phyloP scores from a whole-genome alignment of 1,140 invertebrate genomes.

The Ceratoteleas bidentatus region DNA sequence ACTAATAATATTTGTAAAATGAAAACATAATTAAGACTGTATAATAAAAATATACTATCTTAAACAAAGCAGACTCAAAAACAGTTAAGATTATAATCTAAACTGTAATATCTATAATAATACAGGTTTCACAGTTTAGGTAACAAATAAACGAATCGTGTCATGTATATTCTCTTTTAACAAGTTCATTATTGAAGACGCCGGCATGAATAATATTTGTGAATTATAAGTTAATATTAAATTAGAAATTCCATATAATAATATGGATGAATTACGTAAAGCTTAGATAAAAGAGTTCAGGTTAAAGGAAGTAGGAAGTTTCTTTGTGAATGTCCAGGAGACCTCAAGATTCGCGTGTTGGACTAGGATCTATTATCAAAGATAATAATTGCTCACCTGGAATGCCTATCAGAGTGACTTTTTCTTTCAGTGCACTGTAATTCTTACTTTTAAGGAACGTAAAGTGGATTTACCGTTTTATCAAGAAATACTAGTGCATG shows the following conservation, averaged over 20 bases:
- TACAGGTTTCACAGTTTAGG: too few species aligned
- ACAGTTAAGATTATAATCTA: too few species aligned
- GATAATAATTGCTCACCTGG: conserved; percentile 42
- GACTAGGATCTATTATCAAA: conserved; percentile 49
- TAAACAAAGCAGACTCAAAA: too few species aligned
- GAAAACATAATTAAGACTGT: too few species aligned
- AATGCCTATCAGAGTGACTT: conserved; percentile 54
- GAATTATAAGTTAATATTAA: neutral
- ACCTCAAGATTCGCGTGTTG: conserved; percentile 53
- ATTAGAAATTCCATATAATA: conserved; percentile 9
- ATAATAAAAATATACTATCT: too few species aligned
- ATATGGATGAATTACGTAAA: conserved; percentile 44
- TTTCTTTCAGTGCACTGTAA: conserved; percentile 40
- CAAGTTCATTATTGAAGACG: too few species aligned
- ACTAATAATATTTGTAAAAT: too few species aligned
- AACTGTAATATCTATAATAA: too few species aligned
- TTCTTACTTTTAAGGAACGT: conserved; percentile 26
- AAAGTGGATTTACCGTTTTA: conserved; percentile 27
- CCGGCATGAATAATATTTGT: neutral
- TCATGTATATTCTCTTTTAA: too few species aligned
- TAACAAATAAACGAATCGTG: too few species aligned
- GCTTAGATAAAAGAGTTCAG: conserved; percentile 48
- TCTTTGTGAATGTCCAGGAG: conserved; percentile 50
- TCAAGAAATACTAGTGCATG: conserved; percentile 14
- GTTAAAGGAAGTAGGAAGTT: conserved; percentile 63